Evolutionary conservation across 2,888 invertebrate species (phyloP).

Genomic region (Prenolepis imparis): DNA sequence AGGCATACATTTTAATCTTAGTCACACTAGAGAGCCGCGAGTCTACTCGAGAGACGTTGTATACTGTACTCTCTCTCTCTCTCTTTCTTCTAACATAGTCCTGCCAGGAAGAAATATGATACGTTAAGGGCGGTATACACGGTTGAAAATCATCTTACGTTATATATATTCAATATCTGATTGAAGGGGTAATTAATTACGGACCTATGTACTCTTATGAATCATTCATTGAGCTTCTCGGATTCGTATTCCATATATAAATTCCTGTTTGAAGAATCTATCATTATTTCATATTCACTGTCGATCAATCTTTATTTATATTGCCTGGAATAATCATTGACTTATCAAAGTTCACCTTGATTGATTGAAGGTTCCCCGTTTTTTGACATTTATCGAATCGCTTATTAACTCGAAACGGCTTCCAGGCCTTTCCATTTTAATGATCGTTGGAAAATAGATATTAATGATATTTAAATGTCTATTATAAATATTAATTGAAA

Average conservation of each 20-base stretch:
- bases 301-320: slow-evolving; percentile 51
- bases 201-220: not conserved
- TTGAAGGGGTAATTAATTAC: slow-evolving; percentile 42
- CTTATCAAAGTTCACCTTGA: slow-evolving; percentile 21
- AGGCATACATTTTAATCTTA: slow-evolving; percentile 75
- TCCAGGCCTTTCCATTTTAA: not conserved
- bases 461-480: not conserved
- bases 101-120: slow-evolving; percentile 48
- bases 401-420: slow-evolving; percentile 20
- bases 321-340: slow-evolving; percentile 28
- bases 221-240: not conserved
- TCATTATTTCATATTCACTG: slow-evolving; percentile 10
- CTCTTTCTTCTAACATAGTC: too few species aligned
- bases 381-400: slow-evolving; percentile 43
- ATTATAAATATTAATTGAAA: not conserved
- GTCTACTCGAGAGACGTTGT: slow-evolving; percentile 43
- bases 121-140: slow-evolving; percentile 41
- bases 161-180: slow-evolving; percentile 14
- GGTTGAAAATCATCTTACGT: slow-evolving; percentile 35
- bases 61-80: slow-evolving; percentile 4
- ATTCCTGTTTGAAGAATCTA: slow-evolving; percentile 19
- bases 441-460: not conserved
- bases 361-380: not conserved
- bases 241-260: not conserved
- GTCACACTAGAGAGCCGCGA: slow-evolving; percentile 58